Conservation (phyloP, 1,140 invertebrate species). For the Mercenaria mercenaria region DNA sequence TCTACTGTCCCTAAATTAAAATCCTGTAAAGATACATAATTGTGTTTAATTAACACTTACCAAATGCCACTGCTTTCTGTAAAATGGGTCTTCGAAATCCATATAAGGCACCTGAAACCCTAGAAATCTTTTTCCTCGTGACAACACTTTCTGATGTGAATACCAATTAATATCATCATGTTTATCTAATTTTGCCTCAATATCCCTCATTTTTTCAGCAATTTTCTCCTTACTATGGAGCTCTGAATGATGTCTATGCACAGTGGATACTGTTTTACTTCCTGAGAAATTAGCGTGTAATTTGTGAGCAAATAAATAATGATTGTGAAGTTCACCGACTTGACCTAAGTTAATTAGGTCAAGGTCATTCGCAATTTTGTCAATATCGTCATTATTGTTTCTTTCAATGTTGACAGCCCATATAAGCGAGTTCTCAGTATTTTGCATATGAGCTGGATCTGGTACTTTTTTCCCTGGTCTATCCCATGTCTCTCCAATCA, state of each 20-base stretch:
- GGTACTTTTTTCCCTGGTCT: slow-evolving; percentile 29
- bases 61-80: slow-evolving; percentile 83
- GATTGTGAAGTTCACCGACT: slow-evolving; percentile 67
- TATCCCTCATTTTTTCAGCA: neutral
- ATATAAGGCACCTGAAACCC: neutral
- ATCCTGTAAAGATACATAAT: too few species aligned
- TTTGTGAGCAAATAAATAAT: slow-evolving; percentile 61
- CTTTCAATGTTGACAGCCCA: slow-evolving; percentile 66
- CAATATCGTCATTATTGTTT: neutral
- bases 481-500: slow-evolving; percentile 36
- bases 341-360: slow-evolving; percentile 62
- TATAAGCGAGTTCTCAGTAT: slow-evolving; percentile 58
- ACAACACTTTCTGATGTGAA: slow-evolving; percentile 74
- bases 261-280: slow-evolving; percentile 30
- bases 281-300: neutral
- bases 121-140: slow-evolving; percentile 73
- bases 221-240: slow-evolving; percentile 12
- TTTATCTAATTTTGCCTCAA: slow-evolving; percentile 70
- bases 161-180: slow-evolving; percentile 79
- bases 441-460: slow-evolving; percentile 58
- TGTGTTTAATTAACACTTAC: slow-evolving; percentile 62
- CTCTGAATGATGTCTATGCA: slow-evolving; percentile 37
- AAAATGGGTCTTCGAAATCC: slow-evolving; percentile 80
- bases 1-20: too few species aligned
- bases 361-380: slow-evolving; percentile 66